Percentiles rank a stretch among this genome's conserved stretches.
Conservation (phyloP, 2,888 invertebrate species). For the Brachylomia viminalis region DNA sequence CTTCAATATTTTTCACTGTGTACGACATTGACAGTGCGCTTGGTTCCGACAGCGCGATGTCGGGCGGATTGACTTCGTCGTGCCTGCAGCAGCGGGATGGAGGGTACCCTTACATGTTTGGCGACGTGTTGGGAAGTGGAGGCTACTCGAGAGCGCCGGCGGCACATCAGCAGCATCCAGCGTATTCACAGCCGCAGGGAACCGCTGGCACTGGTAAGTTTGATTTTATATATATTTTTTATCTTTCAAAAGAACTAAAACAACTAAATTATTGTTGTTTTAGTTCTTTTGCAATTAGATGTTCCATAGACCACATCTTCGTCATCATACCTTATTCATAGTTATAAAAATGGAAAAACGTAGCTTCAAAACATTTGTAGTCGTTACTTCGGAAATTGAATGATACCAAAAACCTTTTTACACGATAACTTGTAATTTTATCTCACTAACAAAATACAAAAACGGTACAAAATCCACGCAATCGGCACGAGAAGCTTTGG, state of each 20-base stretch:
- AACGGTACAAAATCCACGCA: slow-evolving; percentile 79
- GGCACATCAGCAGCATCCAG: slow-evolving; percentile 93
- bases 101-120: slow-evolving; percentile 97
- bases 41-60: slow-evolving; percentile 94
- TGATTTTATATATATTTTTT: neutral
- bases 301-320: neutral
- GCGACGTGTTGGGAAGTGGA: slow-evolving; percentile 95
- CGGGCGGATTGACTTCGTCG: slow-evolving; percentile 95
- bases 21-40: slow-evolving; percentile 41
- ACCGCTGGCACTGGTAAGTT: slow-evolving; percentile 91
- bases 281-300: neutral
- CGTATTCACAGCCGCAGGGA: slow-evolving; percentile 91
- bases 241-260: too few relatives aligned
- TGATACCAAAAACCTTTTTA: neutral
- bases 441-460: slow-evolving; percentile 46
- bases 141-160: slow-evolving; percentile 93
- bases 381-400: neutral
- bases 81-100: slow-evolving; percentile 95
- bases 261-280: neutral
- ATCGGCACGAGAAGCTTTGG: slow-evolving; percentile 80
- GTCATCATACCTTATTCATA: neutral
- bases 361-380: neutral
- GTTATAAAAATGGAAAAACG: neutral
- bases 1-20: slow-evolving; percentile 48
- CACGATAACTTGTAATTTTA: slow-evolving; percentile 38